Conservation (phyloP, 2,113 vertebrate genomes). For the Triplophysa dalaica region DNA sequence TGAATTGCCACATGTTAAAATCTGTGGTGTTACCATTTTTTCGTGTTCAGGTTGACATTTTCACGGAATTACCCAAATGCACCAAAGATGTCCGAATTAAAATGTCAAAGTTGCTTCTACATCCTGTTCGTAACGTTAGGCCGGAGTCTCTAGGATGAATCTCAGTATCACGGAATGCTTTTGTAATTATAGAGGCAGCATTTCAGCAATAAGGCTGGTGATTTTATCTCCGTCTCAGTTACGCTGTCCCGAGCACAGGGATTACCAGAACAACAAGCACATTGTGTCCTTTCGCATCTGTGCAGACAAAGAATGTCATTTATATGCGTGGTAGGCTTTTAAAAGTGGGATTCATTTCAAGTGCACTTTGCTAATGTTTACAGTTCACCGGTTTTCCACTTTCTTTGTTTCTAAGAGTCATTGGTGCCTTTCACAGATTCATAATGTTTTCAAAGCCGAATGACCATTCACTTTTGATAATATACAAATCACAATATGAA, state of each 20-base stretch:
- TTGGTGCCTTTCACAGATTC: neutral
- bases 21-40: too few relatives aligned
- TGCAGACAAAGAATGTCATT: conserved; percentile 57
- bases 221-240: conserved; percentile 65
- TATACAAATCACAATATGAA: neutral
- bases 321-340: conserved; percentile 16
- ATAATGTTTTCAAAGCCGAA: too few relatives aligned
- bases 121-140: neutral
- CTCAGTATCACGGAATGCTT: conserved; percentile 1
- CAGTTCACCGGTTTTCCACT: neutral
- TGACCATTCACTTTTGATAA: neutral
- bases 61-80: too few relatives aligned
- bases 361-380: neutral
- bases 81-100: too few relatives aligned
- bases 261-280: conserved; percentile 61
- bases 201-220: conserved; percentile 27
- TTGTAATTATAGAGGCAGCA: neutral
- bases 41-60: too few relatives aligned
- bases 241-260: conserved; percentile 52
- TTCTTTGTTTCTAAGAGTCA: neutral
- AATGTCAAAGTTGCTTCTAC: neutral
- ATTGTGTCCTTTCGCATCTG: conserved; percentile 62
- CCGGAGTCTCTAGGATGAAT: neutral
- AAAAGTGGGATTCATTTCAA: conserved; percentile 47
- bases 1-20: too few relatives aligned